Conservation (phyloP, 2,888 invertebrate genomes). For the Tromatobia lineatoria region DNA sequence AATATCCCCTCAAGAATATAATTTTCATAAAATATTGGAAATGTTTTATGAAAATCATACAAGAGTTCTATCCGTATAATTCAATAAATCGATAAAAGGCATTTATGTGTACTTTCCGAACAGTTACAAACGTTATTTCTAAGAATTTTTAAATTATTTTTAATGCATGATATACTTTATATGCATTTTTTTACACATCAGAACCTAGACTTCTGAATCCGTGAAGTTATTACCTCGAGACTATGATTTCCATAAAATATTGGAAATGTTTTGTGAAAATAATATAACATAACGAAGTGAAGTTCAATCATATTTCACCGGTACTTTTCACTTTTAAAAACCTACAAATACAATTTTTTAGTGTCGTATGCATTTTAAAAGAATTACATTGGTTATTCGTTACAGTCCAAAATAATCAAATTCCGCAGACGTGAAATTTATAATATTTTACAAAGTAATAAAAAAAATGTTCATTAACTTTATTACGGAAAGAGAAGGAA, state of each 20-base stretch:
- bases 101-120: not conserved
- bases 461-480: not conserved
- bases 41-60: slow-evolving; percentile 9
- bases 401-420: not conserved
- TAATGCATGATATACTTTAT: too few relatives aligned
- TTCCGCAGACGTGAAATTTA: not conserved
- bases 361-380: not conserved
- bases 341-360: too few relatives aligned
- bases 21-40: slow-evolving; percentile 14
- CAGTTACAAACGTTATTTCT: not conserved
- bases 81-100: not conserved
- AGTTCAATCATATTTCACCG: too few relatives aligned
- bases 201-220: too few relatives aligned
- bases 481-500: not conserved
- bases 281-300: too few relatives aligned
- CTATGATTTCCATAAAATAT: slow-evolving; percentile 1
- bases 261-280: not conserved
- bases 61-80: not conserved
- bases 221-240: not conserved
- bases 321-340: too few relatives aligned
- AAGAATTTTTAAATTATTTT: too few relatives aligned
- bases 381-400: not conserved
- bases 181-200: not conserved
- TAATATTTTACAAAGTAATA: not conserved
- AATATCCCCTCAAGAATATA: not conserved